Evolutionary conservation across 2,113 vertebrate genomes (phyloP).

Genomic region (Leucosticte australis): DNA sequence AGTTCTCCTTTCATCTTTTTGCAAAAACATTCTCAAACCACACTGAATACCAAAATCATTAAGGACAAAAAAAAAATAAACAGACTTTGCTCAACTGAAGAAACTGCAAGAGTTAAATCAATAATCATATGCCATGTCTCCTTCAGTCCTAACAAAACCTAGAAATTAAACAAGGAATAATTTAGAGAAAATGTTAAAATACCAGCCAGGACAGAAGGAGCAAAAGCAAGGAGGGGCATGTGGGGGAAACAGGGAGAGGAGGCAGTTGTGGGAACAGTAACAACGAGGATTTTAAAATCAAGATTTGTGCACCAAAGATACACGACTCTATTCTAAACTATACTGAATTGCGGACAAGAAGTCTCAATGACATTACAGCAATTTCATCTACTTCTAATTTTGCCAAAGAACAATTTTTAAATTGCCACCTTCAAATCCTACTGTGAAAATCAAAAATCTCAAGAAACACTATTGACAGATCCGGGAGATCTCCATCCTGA

Average conservation of each 20-base stretch:
- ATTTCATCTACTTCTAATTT: not conserved
- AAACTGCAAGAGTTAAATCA: not conserved
- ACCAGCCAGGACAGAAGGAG: not conserved
- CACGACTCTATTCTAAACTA: not conserved
- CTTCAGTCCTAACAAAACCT: not conserved
- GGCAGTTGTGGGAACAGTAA: not conserved
- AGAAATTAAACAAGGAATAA: not conserved
- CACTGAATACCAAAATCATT: not conserved
- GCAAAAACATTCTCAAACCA: not conserved
- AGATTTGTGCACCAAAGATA: not conserved
- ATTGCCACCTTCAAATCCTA: not conserved
- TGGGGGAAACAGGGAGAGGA: accelerated
- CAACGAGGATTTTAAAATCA: not conserved
- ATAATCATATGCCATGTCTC: not conserved
- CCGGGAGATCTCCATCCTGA: accelerated
- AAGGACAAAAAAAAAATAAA: not conserved
- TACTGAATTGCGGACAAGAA: not conserved
- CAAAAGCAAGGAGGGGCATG: accelerated
- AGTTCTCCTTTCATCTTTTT: not conserved
- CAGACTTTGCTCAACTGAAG: not conserved
- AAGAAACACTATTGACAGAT: not conserved
- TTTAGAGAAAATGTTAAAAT: not conserved
- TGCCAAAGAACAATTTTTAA: not conserved
- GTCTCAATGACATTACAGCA: not conserved
- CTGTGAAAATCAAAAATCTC: not conserved